Evolutionary conservation across 2,797 vertebrate genomes (phyloP).

Genomic region (Onychomys torridus): DNA sequence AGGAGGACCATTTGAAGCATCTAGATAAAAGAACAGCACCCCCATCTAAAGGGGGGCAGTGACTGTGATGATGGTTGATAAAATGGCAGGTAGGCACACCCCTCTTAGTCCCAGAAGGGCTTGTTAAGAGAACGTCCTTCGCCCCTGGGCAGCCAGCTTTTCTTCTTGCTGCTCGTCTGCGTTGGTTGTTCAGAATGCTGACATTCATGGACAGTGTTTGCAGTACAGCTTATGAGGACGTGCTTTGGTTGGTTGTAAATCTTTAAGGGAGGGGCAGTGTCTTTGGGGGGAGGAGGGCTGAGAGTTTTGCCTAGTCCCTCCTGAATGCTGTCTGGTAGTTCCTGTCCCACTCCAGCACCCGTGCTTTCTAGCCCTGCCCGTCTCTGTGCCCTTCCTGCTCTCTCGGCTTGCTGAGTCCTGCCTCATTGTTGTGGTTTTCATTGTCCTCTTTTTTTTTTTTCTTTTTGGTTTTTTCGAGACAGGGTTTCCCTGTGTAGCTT

Average conservation of each 20-base stretch:
- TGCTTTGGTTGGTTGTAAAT: background rate
- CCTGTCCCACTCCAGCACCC: background rate
- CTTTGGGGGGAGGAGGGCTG: background rate
- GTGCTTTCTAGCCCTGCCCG: accelerated
- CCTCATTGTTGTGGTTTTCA: background rate
- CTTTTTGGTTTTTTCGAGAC: no score
- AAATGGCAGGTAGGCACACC: background rate
- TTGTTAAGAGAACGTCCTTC: constrained; percentile 54
- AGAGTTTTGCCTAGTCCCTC: background rate
- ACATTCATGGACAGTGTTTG: background rate
- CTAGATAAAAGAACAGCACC: background rate
- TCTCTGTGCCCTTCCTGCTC: background rate
- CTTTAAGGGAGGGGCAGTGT: background rate
- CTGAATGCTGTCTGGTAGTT: background rate
- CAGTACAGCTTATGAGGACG: background rate
- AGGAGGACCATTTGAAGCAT: background rate
- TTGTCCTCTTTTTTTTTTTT: background rate
- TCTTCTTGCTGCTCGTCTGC: background rate
- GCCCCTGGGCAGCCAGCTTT: constrained; percentile 44
- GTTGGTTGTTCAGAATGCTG: background rate
- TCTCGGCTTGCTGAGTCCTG: background rate
- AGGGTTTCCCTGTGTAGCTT: no score
- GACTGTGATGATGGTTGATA: constrained; percentile 61
- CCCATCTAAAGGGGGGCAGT: background rate
- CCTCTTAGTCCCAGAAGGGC: constrained; percentile 74